These are phyloP conservation scores for Tenodera sinensis DNA, from an alignment of 2,888 invertebrate genomes.

Conservation along the genomic window DNA sequence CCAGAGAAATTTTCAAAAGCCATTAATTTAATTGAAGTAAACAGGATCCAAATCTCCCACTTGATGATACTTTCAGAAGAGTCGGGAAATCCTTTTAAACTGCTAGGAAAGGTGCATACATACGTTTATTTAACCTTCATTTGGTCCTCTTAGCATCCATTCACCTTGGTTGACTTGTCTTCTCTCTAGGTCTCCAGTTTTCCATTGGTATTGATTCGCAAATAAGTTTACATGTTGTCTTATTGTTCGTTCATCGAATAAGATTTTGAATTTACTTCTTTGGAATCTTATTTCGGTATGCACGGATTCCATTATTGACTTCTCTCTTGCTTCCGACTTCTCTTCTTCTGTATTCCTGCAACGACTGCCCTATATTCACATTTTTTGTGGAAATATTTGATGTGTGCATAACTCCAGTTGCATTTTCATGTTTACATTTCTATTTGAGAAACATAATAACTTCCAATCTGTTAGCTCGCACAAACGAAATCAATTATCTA, in stretches of 20 bases:
- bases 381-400: not conserved
- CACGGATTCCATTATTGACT: not conserved
- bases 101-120: too few relatives aligned
- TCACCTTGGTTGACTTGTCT: not conserved
- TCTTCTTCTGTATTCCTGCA: not conserved
- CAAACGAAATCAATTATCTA: too few relatives aligned
- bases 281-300: not conserved
- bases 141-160: not conserved
- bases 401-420: not conserved
- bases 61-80: too few relatives aligned
- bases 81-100: too few relatives aligned
- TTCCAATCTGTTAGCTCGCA: too few relatives aligned
- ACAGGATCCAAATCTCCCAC: too few relatives aligned
- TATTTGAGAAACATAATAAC: not conserved
- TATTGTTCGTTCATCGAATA: not conserved
- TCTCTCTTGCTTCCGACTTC: not conserved
- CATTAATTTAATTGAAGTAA: too few relatives aligned
- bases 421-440: not conserved
- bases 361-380: not conserved
- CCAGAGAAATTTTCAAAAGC: too few relatives aligned
- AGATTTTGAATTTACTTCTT: not conserved
- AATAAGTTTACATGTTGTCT: not conserved
- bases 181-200: not conserved
- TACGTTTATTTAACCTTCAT: too few relatives aligned
- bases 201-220: not conserved